Percentiles rank a stretch among this genome's conserved stretches.
Conservation (phyloP, 1,140 invertebrate species). For the Drosophila littoralis region DNA sequence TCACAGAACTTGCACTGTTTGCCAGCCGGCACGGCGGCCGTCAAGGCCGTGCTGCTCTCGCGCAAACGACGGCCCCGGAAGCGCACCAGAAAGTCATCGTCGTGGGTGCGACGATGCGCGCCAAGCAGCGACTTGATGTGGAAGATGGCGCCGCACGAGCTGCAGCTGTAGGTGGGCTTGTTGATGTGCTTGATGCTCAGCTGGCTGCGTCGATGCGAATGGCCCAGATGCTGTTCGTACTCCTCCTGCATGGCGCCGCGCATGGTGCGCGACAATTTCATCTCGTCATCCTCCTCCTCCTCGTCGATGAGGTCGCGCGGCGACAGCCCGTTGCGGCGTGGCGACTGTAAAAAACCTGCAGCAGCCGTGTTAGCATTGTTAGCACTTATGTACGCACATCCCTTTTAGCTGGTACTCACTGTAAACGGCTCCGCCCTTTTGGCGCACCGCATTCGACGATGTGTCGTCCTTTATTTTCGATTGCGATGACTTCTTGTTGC, state of each 20-base stretch:
- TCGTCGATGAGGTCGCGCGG: constrained; percentile 45
- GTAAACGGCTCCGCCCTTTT: constrained; percentile 1
- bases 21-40: background rate
- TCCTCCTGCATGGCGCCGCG: constrained; percentile 21
- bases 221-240: constrained; percentile 1
- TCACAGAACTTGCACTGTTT: constrained; percentile 68
- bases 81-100: constrained; percentile 62
- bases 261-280: constrained; percentile 17
- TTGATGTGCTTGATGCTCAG: constrained; percentile 5
- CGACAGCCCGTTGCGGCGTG: constrained; percentile 62
- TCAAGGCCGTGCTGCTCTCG: constrained; percentile 33
- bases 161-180: constrained; percentile 47
- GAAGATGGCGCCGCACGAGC: constrained; percentile 56
- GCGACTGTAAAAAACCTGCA: constrained; percentile 38
- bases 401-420: constrained; percentile 11
- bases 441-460: background rate
- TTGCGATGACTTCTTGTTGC: constrained; percentile 1
- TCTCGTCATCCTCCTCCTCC: constrained; percentile 25
- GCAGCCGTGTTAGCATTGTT: too few relatives aligned
- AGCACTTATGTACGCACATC: too few relatives aligned
- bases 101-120: constrained; percentile 65
- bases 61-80: constrained; percentile 19
- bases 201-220: constrained; percentile 14
- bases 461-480: constrained; percentile 4
- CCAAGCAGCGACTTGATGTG: constrained; percentile 61